phyloP scores from a whole-genome alignment of 2,113 vertebrate genomes.

The Rattus norvegicus region DNA sequence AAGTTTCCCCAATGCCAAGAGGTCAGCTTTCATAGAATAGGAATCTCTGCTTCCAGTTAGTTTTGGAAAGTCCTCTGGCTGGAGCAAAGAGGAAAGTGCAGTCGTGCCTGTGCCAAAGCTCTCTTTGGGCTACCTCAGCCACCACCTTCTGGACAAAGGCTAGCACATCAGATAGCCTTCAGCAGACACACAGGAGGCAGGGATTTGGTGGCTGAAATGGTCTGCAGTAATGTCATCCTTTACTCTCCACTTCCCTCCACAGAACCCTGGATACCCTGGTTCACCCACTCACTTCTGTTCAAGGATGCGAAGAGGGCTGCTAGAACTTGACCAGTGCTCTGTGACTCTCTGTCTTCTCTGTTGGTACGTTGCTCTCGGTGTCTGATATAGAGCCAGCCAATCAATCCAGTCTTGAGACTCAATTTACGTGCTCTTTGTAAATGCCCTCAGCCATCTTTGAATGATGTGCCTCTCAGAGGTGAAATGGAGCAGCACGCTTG shows the following conservation, averaged over 20 bases:
- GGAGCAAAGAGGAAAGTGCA: neutral
- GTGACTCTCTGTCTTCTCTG: neutral
- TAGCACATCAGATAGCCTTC: neutral
- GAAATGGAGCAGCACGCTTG: slow-evolving; percentile 27
- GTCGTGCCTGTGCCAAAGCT: neutral
- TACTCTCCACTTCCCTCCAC: rapidly evolving
- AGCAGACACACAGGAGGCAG: neutral
- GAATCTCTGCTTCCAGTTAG: neutral
- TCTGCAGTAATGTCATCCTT: neutral
- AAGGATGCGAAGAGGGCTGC: neutral
- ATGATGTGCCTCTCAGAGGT: slow-evolving; percentile 22
- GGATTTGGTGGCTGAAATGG: neutral
- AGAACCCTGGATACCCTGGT: neutral
- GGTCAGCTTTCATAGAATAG: neutral
- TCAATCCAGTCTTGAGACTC: neutral
- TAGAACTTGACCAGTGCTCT: neutral
- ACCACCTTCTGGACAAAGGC: neutral
- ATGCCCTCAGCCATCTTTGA: neutral
- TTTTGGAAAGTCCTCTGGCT: neutral
- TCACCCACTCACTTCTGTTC: neutral
- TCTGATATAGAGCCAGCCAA: slow-evolving; percentile 5
- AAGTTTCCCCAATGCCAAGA: neutral
- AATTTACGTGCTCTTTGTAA: slow-evolving; percentile 33
- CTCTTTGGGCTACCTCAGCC: neutral
- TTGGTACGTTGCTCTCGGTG: neutral